Percentiles rank a stretch among this genome's conserved stretches.
These are phyloP conservation scores for Rhinogobius similis DNA, from an alignment of 2,113 vertebrate genomes.

Conservation along the genomic window DNA sequence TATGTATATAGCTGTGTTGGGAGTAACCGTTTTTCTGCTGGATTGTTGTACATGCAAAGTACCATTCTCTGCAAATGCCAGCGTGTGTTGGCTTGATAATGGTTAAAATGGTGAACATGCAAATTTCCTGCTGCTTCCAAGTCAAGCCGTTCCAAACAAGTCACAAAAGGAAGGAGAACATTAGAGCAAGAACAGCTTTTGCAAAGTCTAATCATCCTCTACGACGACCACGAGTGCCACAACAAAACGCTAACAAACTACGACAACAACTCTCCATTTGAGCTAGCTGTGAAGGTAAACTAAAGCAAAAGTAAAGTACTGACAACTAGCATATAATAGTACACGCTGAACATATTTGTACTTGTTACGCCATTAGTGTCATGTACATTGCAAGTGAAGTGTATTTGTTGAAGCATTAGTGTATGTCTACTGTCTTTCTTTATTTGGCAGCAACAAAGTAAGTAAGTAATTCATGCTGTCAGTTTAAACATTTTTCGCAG, in stretches of 20 bases:
- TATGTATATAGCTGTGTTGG: background rate
- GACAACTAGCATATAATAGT: background rate
- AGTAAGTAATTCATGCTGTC: no score
- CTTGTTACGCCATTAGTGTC: no score
- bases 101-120: slow-evolving; percentile 3
- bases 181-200: background rate
- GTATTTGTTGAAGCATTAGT: no score
- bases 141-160: background rate
- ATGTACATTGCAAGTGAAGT: no score
- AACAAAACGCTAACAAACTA: background rate
- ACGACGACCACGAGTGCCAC: background rate
- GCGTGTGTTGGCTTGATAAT: background rate
- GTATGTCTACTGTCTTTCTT: no score
- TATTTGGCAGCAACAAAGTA: no score
- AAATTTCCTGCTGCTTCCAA: background rate
- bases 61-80: slow-evolving; percentile 1
- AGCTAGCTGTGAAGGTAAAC: background rate
- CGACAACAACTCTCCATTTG: background rate
- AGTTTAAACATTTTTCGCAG: no score
- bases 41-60: background rate
- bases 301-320: background rate
- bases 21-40: background rate
- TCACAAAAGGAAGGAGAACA: background rate
- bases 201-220: background rate
- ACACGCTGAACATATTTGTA: no score